Evolutionary conservation across 2,113 vertebrate species (phyloP).

Genomic region (Hemibates koningsi): DNA sequence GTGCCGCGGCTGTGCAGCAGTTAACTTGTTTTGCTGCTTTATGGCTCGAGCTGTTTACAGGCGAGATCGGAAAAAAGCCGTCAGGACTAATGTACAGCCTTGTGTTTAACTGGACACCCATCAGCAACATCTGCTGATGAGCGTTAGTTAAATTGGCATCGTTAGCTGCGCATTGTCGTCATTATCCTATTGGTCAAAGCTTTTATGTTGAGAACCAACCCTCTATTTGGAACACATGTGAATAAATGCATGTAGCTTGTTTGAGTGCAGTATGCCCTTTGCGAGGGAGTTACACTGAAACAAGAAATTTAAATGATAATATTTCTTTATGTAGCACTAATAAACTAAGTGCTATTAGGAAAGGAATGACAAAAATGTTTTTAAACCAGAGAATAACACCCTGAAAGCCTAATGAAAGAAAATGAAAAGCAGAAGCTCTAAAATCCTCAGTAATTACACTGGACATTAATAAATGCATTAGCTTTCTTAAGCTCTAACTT

Average conservation of each 20-base stretch:
- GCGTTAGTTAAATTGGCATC: constrained; percentile 12
- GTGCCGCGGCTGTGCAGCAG: background rate
- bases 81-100: background rate
- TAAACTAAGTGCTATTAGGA: constrained; percentile 13
- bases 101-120: constrained; percentile 7
- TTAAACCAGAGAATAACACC: background rate
- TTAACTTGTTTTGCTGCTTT: background rate
- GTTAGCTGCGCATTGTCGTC: constrained; percentile 23
- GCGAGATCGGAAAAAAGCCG: background rate
- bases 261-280: constrained; percentile 1
- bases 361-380: background rate
- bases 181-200: constrained; percentile 45
- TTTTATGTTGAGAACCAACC: constrained; percentile 27
- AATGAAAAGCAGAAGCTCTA: constrained; percentile 38
- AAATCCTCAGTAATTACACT: constrained; percentile 49
- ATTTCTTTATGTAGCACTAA: constrained; percentile 19
- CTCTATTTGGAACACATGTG: constrained; percentile 1
- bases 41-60: background rate
- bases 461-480: constrained; percentile 65
- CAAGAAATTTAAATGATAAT: constrained; percentile 11
- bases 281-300: background rate
- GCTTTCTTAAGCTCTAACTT: constrained; percentile 35
- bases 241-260: background rate
- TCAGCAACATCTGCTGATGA: constrained; percentile 10
- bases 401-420: constrained; percentile 41